Base-by-base conservation (phyloP, 2,113 vertebrate genomes). In the Phrynosoma platyrhinos region DNA sequence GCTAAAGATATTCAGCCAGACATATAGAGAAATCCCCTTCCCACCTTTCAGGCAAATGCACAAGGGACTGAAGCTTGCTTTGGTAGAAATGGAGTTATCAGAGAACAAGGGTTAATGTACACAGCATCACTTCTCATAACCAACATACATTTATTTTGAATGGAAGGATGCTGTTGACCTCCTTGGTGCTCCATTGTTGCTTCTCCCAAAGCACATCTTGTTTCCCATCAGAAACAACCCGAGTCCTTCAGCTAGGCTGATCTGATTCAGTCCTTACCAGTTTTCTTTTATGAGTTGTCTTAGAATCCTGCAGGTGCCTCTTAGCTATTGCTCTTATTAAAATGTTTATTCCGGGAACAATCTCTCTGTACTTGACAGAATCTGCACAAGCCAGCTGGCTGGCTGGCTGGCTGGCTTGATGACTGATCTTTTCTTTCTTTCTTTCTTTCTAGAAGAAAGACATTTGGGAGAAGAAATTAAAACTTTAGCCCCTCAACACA, bases 221-320 rank as follows among this genome's bases (percentile, higher is more conserved):
- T 92, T 92, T 81, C 87, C 88, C 76, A 14, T 91, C 74, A 88
- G 79, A 90, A 94, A 84, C 87, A 87, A 90, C 53, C 62, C 71
- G 89, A 91, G 82, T 94, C 94, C 94, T 90, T 94, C 92, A 92
- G 94, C 90, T 9, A 23, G 74, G 36, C 80, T 68, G 80, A 94
- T 88, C 86, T 81, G 78, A 91, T 18, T 92, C 92, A 69, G 53
- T 87, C 79, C 91, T 47, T 93, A 91, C 93, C 91, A 93, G 90
- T 95, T 95, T 62, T 93, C 86, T 91, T 95, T 94, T 92, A 92
- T 91, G 79, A 95, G 91, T 86, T 94, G 85, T 91, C 81, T 85
- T 90, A 89, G 86, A 42, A 91, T 90, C 76, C 87, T 92, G 86
- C 74, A 42, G 80, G 87, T 89, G 90, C 88, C 90, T 92, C 89